phyloP scores from a whole-genome alignment of 2,797 vertebrate genomes.

The Spea hammondii region DNA sequence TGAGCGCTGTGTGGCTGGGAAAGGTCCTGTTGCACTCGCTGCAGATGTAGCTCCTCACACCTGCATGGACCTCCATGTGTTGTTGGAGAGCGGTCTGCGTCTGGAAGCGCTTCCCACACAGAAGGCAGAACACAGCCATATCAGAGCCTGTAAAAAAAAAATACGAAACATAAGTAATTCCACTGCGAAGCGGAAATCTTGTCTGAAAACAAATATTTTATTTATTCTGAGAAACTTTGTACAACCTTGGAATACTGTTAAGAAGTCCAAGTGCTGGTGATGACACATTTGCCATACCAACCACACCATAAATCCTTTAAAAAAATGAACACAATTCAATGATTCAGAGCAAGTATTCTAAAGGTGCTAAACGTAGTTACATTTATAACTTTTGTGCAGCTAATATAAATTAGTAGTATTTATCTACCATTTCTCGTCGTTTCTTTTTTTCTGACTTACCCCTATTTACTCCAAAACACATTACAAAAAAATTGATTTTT shows the following conservation, averaged over 20 bases:
- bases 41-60: constrained; percentile 97
- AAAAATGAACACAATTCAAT: too few species aligned
- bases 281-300: too few species aligned
- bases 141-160: constrained; percentile 79
- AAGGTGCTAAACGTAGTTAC: too few species aligned
- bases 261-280: too few species aligned
- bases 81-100: constrained; percentile 97
- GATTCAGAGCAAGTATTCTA: too few species aligned
- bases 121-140: constrained; percentile 98
- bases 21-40: constrained; percentile 97
- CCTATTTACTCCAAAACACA: constrained; percentile 21
- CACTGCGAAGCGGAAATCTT: too few species aligned
- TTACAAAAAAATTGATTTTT: constrained; percentile 36
- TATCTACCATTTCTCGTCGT: neutral
- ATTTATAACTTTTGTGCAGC: neutral
- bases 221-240: too few species aligned
- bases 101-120: constrained; percentile 97
- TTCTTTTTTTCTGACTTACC: neutral
- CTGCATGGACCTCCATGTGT: constrained; percentile 98
- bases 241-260: too few species aligned
- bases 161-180: neutral
- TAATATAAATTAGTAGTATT: neutral
- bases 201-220: too few species aligned
- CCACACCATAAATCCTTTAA: too few species aligned
- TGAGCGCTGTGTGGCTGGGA: constrained; percentile 97